Conservation (phyloP, 2,797 vertebrate species). For the Antennarius maculatus region DNA sequence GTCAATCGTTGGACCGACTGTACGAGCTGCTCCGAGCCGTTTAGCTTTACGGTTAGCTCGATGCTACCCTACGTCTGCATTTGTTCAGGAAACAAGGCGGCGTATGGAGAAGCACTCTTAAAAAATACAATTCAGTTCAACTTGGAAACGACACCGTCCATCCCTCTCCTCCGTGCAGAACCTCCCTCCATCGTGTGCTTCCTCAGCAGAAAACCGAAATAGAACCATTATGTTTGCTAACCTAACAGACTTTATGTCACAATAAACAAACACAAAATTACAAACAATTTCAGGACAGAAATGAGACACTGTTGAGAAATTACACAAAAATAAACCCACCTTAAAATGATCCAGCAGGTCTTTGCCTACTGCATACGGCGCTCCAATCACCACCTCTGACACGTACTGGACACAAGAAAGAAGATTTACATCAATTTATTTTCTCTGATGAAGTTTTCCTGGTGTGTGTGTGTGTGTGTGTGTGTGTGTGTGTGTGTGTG, state of each 20-base stretch:
- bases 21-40: too few relatives aligned
- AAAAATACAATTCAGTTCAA: not conserved
- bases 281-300: too few relatives aligned
- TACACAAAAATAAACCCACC: slow-evolving; percentile 73
- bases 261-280: too few relatives aligned
- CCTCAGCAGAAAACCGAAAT: not conserved
- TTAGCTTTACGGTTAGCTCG: too few relatives aligned
- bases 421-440: not conserved
- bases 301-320: too few relatives aligned
- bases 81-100: too few relatives aligned
- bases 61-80: too few relatives aligned
- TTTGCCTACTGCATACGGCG: slow-evolving; percentile 90
- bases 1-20: too few relatives aligned
- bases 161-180: not conserved
- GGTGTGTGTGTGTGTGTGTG: slow-evolving; percentile 13
- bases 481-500: slow-evolving; percentile 10
- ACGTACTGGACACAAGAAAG: slow-evolving; percentile 83
- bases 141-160: not conserved
- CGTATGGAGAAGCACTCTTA: not conserved
- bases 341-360: slow-evolving; percentile 96
- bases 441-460: not conserved
- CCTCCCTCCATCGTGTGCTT: not conserved
- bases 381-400: slow-evolving; percentile 96
- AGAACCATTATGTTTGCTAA: not conserved
- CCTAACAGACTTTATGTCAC: not conserved